phyloP scores from a whole-genome alignment of 2,113 vertebrate species.

The Melospiza georgiana region DNA sequence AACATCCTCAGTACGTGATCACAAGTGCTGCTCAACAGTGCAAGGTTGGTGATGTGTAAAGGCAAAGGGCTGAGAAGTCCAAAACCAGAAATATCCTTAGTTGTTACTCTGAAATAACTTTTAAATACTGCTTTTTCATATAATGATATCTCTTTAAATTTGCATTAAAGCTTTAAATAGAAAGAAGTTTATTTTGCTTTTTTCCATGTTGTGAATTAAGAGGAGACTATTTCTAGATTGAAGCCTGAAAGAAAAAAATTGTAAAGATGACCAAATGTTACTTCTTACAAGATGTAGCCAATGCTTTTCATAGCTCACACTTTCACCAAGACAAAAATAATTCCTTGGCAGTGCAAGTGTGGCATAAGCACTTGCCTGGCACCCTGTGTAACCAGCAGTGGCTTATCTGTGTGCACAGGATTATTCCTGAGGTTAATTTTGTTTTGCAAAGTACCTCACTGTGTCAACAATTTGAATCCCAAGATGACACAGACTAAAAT shows the following conservation, averaged over 20 bases:
- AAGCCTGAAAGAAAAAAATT: not conserved
- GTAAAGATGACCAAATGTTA: not conserved
- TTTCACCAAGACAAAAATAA: not conserved
- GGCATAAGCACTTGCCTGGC: not conserved
- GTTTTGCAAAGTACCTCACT: not conserved
- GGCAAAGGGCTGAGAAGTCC: not conserved
- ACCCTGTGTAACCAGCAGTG: not conserved
- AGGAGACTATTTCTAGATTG: not conserved
- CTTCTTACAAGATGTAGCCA: not conserved
- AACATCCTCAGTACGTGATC: not conserved
- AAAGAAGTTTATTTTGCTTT: not conserved
- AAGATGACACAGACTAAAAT: not conserved
- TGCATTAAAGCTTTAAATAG: not conserved
- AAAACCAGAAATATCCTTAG: not conserved
- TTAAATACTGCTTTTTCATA: not conserved
- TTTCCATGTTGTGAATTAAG: not conserved
- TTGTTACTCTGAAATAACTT: not conserved
- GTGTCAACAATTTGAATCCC: not conserved
- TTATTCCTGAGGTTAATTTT: not conserved
- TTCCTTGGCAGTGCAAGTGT: not conserved
- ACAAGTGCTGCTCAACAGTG: not conserved
- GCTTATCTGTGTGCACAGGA: not conserved
- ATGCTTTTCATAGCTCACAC: not conserved
- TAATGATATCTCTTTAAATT: not conserved
- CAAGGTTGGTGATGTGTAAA: not conserved